Evolutionary conservation across 2,797 vertebrate species (phyloP).

Genomic region (Mus minutoides): DNA sequence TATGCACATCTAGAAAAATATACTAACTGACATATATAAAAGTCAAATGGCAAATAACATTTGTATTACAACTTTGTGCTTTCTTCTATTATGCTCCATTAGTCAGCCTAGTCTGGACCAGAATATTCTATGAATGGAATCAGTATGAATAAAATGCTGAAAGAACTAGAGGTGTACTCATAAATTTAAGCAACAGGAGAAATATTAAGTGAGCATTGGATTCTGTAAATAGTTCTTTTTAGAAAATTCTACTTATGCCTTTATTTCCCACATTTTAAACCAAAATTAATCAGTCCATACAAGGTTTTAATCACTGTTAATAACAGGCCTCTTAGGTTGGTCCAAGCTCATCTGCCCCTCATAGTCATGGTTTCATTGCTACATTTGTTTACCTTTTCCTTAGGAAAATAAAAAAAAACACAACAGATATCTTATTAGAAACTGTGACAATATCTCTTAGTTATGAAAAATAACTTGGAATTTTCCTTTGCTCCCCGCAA

Average conservation of each 20-base stretch:
- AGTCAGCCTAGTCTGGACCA: background rate
- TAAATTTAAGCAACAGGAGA: background rate
- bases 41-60: background rate
- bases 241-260: background rate
- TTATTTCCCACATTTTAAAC: conserved; percentile 21
- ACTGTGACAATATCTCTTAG: background rate
- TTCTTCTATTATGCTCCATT: background rate
- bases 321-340: background rate
- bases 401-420: conserved; percentile 2
- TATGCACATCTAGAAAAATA: background rate
- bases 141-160: background rate
- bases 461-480: background rate
- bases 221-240: background rate
- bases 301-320: background rate
- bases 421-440: background rate
- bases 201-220: background rate
- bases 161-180: background rate
- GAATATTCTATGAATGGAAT: background rate
- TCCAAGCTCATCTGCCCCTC: background rate
- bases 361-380: background rate
- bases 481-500: background rate
- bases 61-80: background rate
- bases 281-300: background rate
- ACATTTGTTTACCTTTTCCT: background rate
- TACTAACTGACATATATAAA: background rate